Percentiles rank a stretch among this genome's conserved stretches.
phyloP scores from a whole-genome alignment of 53 echinoderm and acorn worm species.

The Temnopleurus reevesii region DNA sequence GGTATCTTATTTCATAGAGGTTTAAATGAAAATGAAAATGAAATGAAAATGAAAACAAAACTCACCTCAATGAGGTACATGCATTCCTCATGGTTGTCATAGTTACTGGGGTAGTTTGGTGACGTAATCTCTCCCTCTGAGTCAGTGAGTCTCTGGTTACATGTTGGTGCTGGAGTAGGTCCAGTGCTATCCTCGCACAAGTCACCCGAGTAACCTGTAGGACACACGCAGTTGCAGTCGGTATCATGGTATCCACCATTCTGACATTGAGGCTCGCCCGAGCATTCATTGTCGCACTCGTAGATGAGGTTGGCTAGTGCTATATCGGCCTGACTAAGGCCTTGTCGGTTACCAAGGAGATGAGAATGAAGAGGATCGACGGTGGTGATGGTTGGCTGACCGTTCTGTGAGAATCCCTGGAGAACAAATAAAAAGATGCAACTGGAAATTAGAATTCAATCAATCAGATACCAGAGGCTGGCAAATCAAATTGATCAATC shows the following conservation, averaged over 20 bases:
- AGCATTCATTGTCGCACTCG: slow-evolving; percentile 54
- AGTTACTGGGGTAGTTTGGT: slow-evolving; percentile 67
- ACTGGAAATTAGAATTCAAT: too few relatives aligned
- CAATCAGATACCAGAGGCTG: too few relatives aligned
- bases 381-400: slow-evolving; percentile 62
- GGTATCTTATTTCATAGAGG: too few relatives aligned
- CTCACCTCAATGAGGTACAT: slow-evolving; percentile 64
- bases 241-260: slow-evolving; percentile 62
- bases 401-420: slow-evolving; percentile 62
- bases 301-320: slow-evolving; percentile 67
- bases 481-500: too few relatives aligned
- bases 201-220: slow-evolving; percentile 57
- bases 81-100: slow-evolving; percentile 58
- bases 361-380: slow-evolving; percentile 42
- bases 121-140: slow-evolving; percentile 59
- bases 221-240: slow-evolving; percentile 60
- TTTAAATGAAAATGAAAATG: neutral
- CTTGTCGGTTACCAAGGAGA: slow-evolving; percentile 61
- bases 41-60: neutral
- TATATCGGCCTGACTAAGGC: slow-evolving; percentile 61
- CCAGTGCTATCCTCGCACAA: slow-evolving; percentile 35
- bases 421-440: too few relatives aligned
- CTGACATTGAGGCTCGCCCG: neutral
- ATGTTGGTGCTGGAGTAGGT: slow-evolving; percentile 34
- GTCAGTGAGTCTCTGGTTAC: slow-evolving; percentile 50